These are phyloP conservation scores for Abramis brama DNA, from an alignment of 2,113 vertebrate species.

Conservation along the genomic window DNA sequence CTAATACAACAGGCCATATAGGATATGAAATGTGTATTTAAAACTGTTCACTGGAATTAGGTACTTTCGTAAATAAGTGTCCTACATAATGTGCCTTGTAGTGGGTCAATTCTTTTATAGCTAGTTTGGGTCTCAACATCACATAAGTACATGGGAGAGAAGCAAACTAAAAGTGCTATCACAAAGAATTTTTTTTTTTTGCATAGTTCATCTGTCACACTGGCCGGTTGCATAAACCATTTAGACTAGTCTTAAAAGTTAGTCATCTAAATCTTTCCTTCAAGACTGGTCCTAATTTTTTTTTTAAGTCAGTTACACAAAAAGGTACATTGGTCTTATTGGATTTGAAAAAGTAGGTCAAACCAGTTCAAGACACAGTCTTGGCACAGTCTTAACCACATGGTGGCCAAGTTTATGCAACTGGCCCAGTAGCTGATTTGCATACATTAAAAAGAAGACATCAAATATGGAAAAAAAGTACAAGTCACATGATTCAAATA, in stretches of 20 bases:
- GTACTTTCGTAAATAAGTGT: neutral
- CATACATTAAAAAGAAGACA: neutral
- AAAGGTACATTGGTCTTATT: no score
- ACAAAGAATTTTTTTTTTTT: neutral
- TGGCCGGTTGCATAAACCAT: no score
- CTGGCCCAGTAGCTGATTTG: neutral
- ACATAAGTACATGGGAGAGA: conserved; percentile 8
- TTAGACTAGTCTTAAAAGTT: no score
- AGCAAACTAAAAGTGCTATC: neutral
- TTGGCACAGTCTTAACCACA: no score
- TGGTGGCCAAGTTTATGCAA: no score
- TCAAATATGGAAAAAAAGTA: conserved; percentile 6
- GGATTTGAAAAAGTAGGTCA: no score
- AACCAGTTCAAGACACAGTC: no score
- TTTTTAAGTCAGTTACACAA: no score
- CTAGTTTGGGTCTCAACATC: conserved; percentile 7
- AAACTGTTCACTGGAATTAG: neutral
- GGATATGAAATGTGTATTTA: neutral
- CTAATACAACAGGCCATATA: conserved; percentile 31
- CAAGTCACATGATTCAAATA: conserved; percentile 4
- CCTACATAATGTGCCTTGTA: neutral
- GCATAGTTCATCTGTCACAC: neutral
- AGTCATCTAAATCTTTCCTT: no score
- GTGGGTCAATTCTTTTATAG: neutral
- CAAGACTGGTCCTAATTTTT: no score